Percentiles rank a stretch among this genome's conserved stretches.
phyloP scores from a whole-genome alignment of 2,888 invertebrate species.

The Xanthorhoe designata region DNA sequence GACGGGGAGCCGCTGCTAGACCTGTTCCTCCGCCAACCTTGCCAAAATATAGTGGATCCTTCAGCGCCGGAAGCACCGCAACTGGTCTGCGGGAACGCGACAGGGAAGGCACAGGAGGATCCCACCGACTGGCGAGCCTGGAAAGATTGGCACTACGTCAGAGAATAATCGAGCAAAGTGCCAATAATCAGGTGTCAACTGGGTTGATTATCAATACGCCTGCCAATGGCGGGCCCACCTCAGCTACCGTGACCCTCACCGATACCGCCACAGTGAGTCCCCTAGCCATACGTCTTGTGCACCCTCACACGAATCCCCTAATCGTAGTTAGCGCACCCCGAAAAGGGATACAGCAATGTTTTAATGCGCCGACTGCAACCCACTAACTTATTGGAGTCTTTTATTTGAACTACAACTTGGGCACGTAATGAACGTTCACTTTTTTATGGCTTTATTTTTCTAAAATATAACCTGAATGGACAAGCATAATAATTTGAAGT shows the following conservation, averaged over 20 bases:
- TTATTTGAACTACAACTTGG: constrained; percentile 25
- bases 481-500: background rate
- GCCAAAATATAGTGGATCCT: constrained; percentile 92
- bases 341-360: constrained; percentile 72
- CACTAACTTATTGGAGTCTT: constrained; percentile 28
- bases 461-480: too few species aligned
- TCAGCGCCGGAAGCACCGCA: constrained; percentile 89
- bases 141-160: constrained; percentile 93
- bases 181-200: constrained; percentile 80
- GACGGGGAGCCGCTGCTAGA: constrained; percentile 87
- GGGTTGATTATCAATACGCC: constrained; percentile 58
- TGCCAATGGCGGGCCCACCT: constrained; percentile 74
- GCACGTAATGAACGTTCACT: constrained; percentile 9
- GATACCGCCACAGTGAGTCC: constrained; percentile 86
- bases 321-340: constrained; percentile 75
- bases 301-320: constrained; percentile 79
- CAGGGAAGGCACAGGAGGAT: constrained; percentile 89
- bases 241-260: constrained; percentile 82
- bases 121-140: constrained; percentile 92
- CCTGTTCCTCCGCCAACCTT: constrained; percentile 92
- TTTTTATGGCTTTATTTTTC: background rate
- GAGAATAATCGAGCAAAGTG: constrained; percentile 90
- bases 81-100: constrained; percentile 87
- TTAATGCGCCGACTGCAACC: constrained; percentile 58
- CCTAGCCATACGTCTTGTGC: constrained; percentile 71